Evolutionary conservation across 2,113 vertebrate genomes (phyloP).

Genomic region (Ictalurus punctatus): DNA sequence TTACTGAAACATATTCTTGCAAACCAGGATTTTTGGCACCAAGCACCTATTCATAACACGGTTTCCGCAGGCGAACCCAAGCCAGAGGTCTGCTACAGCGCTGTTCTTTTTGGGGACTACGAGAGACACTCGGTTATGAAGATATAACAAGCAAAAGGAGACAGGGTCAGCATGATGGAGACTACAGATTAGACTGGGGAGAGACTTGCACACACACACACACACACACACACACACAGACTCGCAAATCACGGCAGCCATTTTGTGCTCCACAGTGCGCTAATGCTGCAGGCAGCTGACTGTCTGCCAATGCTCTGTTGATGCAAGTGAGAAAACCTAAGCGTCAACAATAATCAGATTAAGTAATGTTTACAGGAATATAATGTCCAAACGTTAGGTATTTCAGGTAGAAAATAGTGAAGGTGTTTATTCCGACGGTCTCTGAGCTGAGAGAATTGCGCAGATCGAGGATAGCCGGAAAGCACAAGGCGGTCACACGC

Average conservation of each 20-base stretch:
- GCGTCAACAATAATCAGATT: not conserved
- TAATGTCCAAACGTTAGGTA: not conserved
- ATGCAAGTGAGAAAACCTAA: not conserved
- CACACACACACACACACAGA: not conserved
- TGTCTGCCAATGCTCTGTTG: not conserved
- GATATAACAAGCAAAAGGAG: constrained; percentile 23
- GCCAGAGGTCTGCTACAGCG: not conserved
- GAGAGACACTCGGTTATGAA: constrained; percentile 15
- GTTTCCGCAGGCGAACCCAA: constrained; percentile 4
- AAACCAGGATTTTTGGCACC: not conserved
- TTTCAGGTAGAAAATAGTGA: not conserved
- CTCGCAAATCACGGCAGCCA: constrained; percentile 16
- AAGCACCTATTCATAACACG: not conserved
- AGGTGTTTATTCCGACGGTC: not conserved
- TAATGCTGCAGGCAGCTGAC: constrained; percentile 18
- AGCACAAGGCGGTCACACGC: not conserved
- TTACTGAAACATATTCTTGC: not conserved
- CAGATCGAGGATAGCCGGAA: not conserved
- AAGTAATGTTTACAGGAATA: not conserved
- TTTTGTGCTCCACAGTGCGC: constrained; percentile 36
- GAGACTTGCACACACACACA: not conserved
- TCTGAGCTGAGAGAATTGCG: constrained; percentile 2
- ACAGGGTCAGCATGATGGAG: constrained; percentile 4
- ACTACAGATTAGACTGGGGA: constrained; percentile 27
- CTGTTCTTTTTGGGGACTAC: not conserved